Evolutionary conservation across 2,797 vertebrate species (phyloP), one percentile per base, ranked within the genome.

Genomic region (Pseudochirops corinnae): DNA sequence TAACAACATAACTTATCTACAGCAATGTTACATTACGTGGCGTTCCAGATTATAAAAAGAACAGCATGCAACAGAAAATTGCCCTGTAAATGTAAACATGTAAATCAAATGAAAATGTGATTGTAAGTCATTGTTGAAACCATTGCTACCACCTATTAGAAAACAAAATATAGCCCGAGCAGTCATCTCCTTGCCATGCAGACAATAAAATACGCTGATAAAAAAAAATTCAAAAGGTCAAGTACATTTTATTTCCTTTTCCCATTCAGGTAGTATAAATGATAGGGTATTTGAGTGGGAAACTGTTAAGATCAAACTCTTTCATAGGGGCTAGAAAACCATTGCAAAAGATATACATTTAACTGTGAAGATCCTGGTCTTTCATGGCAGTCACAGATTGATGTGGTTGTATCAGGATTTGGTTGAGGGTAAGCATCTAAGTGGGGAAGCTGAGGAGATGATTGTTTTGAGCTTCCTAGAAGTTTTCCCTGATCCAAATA

Each of bases 21-120:
- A 96, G 74, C 39, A 87, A 3, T 11, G 24, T 24, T 87, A 46
- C 39, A 87, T 97, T 96, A 90, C 95, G 95, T 96, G 95, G 94
- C 94, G 93, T 91, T 94, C 55, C 24, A 96, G 96, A 56, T 95
- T 98, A 96, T 92, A 97, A 95, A 95, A 97, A 96, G 97, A 97
- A 97, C 95, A 94, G 92, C 92, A 95, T 91, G 92, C 93, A 53
- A 93, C 93, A 96, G 94, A 97, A 97, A 97, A 97, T 96, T 97
- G 95, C 97, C 95, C 92, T 94, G 90, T 96, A 96, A 97, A 97
- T 97, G 91, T 98, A 96, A 97, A 95, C 96, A 96, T 96, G 94
- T 97, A 97, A 98, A 97, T 97, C 91, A 94, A 97, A 97, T 97
- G 93, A 97, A 97, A 97, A 94, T 0, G 90, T 56, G 95, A 28